phyloP scores from a whole-genome alignment of 2,888 invertebrate species.

The Melanotus villosus region DNA sequence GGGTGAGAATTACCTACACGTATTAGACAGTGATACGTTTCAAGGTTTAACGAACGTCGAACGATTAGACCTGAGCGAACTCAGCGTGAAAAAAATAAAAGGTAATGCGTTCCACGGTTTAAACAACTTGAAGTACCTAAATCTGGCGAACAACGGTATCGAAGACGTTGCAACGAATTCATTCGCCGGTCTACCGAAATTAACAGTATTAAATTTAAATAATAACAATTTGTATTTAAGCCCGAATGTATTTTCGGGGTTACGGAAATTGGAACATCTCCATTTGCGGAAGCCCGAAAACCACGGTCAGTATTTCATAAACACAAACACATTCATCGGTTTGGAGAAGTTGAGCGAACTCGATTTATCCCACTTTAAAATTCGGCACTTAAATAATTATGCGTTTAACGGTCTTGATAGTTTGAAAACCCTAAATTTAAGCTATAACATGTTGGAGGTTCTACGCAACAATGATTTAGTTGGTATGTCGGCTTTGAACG shows the following conservation, averaged over 20 bases:
- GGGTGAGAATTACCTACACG: neutral
- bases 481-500: neutral
- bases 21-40: neutral
- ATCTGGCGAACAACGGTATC: constrained; percentile 4
- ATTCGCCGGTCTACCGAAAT: neutral
- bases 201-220: neutral
- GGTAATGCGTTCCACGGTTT: neutral
- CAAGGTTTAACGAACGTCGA: neutral
- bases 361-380: neutral
- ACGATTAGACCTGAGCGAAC: neutral
- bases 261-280: constrained; percentile 11
- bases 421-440: neutral
- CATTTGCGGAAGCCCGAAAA: neutral
- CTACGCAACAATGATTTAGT: neutral
- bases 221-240: neutral
- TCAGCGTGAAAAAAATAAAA: neutral
- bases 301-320: too few relatives aligned
- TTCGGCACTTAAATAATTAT: neutral
- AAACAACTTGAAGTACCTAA: neutral
- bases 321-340: neutral
- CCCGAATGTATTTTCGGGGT: constrained; percentile 20
- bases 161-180: neutral
- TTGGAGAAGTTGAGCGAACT: neutral
- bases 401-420: neutral
- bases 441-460: constrained; percentile 4